These are phyloP conservation scores for Empis livida DNA, from an alignment of 2,888 invertebrate species.

Conservation along the genomic window DNA sequence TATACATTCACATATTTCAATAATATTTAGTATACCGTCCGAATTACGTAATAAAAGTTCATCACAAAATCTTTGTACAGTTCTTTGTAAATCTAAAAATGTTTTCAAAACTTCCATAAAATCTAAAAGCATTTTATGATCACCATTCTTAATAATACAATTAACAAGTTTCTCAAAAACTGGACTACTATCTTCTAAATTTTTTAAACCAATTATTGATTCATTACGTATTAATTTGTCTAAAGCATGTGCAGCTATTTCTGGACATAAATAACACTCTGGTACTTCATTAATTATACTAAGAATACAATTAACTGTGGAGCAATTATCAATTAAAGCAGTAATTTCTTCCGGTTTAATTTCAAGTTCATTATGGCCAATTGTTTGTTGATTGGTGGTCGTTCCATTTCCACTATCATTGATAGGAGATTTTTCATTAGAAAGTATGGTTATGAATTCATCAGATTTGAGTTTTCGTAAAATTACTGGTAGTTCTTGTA, in stretches of 20 bases:
- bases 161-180: slow-evolving; percentile 38
- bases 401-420: too few species aligned
- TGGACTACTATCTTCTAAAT: slow-evolving; percentile 9
- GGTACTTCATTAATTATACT: slow-evolving; percentile 36
- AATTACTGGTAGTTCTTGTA: slow-evolving; percentile 54
- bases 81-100: slow-evolving; percentile 19
- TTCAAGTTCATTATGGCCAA: not conserved
- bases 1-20: slow-evolving; percentile 47
- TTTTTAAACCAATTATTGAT: slow-evolving; percentile 16
- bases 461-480: slow-evolving; percentile 39
- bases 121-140: slow-evolving; percentile 32
- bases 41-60: slow-evolving; percentile 47
- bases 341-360: slow-evolving; percentile 8
- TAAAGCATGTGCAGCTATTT: slow-evolving; percentile 35
- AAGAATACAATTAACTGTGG: slow-evolving; percentile 27
- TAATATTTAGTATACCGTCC: slow-evolving; percentile 44
- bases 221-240: slow-evolving; percentile 37
- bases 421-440: too few species aligned
- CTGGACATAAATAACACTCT: slow-evolving; percentile 36
- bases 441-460: slow-evolving; percentile 30
- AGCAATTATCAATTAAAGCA: slow-evolving; percentile 23
- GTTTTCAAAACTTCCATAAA: slow-evolving; percentile 30
- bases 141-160: slow-evolving; percentile 33
- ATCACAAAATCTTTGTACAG: slow-evolving; percentile 41
- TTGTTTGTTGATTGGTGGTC: not conserved